phyloP scores from a whole-genome alignment of 2,113 vertebrate genomes.

The Sebastes fasciatus region DNA sequence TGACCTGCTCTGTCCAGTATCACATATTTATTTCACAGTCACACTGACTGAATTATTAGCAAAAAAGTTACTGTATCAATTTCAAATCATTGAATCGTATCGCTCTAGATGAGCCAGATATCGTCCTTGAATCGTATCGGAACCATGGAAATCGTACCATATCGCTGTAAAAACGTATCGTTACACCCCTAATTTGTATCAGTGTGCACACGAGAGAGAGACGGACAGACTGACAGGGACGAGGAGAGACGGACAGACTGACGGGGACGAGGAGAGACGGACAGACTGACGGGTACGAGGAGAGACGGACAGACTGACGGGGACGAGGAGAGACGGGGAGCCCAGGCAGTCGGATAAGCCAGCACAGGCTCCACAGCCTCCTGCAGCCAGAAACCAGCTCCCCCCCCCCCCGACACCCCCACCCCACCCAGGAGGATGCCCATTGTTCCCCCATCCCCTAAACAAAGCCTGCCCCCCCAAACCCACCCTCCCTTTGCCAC shows the following conservation, averaged over 20 bases:
- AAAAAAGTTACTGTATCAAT: too few relatives aligned
- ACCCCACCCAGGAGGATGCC: constrained; percentile 69
- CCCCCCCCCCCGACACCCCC: constrained; percentile 3
- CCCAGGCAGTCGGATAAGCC: constrained; percentile 54
- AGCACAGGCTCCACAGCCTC: constrained; percentile 59
- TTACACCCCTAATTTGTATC: too few relatives aligned
- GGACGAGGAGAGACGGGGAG: constrained; percentile 8
- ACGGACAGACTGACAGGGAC: constrained; percentile 46
- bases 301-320: too few relatives aligned
- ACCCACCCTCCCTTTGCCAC: constrained; percentile 46
- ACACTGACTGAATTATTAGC: too few relatives aligned
- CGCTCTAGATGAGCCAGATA: too few relatives aligned
- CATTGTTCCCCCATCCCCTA: constrained; percentile 74
- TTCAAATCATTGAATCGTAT: too few relatives aligned
- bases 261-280: not conserved
- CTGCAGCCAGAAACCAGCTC: constrained; percentile 67
- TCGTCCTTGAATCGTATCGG: too few relatives aligned
- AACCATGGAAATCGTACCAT: too few relatives aligned
- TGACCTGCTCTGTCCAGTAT: too few relatives aligned
- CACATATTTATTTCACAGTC: too few relatives aligned
- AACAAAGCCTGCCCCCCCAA: constrained; percentile 68
- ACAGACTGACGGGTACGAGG: not conserved
- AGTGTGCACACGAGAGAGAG: too few relatives aligned
- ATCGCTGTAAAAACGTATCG: too few relatives aligned
- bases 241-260: constrained; percentile 6